These are phyloP conservation scores for Dascyllus trimaculatus DNA, from an alignment of 2,113 vertebrate species.

Conservation along the genomic window DNA sequence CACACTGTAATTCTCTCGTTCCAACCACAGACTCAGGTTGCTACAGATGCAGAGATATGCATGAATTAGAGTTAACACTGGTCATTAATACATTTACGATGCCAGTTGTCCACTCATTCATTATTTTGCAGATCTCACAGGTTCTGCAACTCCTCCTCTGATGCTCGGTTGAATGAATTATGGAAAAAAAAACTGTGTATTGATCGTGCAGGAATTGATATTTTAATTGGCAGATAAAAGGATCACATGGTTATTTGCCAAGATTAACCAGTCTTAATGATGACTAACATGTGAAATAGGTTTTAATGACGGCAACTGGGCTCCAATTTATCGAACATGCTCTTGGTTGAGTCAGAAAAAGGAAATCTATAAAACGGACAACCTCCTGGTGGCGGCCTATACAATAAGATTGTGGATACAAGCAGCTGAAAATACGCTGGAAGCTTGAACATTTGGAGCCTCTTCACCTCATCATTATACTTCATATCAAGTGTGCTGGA, in stretches of 20 bases:
- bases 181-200: not conserved
- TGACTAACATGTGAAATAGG: conserved; percentile 1
- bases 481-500: no score
- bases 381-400: not conserved
- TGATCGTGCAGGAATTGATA: conserved; percentile 14
- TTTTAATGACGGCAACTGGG: conserved; percentile 1
- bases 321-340: no score
- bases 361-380: not conserved
- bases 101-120: conserved; percentile 4
- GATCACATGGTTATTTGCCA: not conserved
- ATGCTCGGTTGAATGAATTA: conserved; percentile 6
- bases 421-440: not conserved
- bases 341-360: not conserved
- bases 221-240: conserved; percentile 15
- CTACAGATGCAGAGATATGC: conserved; percentile 8
- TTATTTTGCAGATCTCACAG: not conserved
- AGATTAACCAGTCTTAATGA: conserved; percentile 30
- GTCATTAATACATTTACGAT: conserved; percentile 7
- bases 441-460: no score
- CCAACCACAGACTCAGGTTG: conserved; percentile 23
- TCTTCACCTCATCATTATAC: not conserved
- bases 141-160: not conserved
- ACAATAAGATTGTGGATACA: not conserved
- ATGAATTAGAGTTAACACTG: conserved; percentile 8
- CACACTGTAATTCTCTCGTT: conserved; percentile 43